These are phyloP conservation scores for Trachythela sp. DNA, from an alignment of 64 coral and sea anemone genomes.

Conservation along the genomic window DNA sequence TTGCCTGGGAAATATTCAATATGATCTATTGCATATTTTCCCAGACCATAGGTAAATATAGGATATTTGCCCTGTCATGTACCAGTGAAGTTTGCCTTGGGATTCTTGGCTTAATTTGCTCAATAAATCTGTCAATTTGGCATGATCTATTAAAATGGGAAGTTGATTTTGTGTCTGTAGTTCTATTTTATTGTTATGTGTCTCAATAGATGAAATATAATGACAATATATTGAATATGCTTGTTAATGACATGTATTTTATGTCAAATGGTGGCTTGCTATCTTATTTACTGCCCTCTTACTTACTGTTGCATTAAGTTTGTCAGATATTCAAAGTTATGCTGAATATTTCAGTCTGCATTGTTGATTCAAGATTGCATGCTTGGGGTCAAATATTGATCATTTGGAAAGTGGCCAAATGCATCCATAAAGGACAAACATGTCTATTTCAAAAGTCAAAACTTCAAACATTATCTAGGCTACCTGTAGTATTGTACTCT, in stretches of 20 bases:
- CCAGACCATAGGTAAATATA: not conserved
- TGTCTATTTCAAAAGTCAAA: too few relatives aligned
- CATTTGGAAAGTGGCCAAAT: too few relatives aligned
- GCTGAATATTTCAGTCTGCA: too few relatives aligned
- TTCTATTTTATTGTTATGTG: not conserved
- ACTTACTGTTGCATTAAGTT: too few relatives aligned
- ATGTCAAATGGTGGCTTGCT: not conserved
- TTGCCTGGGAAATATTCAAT: not conserved
- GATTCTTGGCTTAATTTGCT: not conserved
- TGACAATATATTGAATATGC: not conserved
- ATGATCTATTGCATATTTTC: not conserved
- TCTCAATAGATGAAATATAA: not conserved
- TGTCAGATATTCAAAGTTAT: too few relatives aligned
- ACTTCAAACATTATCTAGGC: too few relatives aligned
- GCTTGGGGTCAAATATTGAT: too few relatives aligned
- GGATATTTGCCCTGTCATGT: not conserved
- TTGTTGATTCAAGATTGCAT: too few relatives aligned
- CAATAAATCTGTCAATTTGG: not conserved
- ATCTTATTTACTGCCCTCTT: too few relatives aligned
- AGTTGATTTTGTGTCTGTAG: not conserved
- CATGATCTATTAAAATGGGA: too few relatives aligned
- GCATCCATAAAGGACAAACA: too few relatives aligned
- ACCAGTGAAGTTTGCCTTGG: not conserved
- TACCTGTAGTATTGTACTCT: too few relatives aligned
- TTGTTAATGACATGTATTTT: not conserved